A percentile compares a stretch with the other conserved stretches of the same genome.
Evolutionary conservation across 2,888 invertebrate species (phyloP).

Genomic region (Melanchra persicariae): DNA sequence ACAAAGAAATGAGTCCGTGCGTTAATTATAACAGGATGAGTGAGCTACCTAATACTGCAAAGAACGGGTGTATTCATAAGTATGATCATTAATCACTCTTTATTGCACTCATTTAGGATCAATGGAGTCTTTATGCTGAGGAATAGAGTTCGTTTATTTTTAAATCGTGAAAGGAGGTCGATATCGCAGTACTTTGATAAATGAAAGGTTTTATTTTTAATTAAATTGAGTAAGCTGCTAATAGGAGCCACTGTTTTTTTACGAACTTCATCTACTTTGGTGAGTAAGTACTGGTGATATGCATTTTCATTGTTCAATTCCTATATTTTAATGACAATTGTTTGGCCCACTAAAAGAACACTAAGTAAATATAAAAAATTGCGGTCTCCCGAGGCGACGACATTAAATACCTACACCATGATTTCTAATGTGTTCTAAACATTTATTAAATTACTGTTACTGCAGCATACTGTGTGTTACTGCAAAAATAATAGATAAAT

Average conservation of each 20-base stretch:
- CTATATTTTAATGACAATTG: no score
- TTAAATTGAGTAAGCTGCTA: constrained; percentile 30
- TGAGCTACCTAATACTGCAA: constrained; percentile 58
- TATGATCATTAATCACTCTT: constrained; percentile 81
- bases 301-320: background rate
- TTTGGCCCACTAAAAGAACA: no score
- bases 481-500: no score
- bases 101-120: constrained; percentile 82
- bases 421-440: no score
- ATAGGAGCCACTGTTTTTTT: background rate
- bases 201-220: constrained; percentile 61
- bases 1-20: constrained; percentile 49
- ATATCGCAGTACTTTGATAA: constrained; percentile 67
- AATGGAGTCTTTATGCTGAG: constrained; percentile 80
- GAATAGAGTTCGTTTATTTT: constrained; percentile 79
- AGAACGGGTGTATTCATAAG: constrained; percentile 75
- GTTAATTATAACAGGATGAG: constrained; percentile 67
- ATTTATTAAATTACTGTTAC: background rate
- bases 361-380: no score
- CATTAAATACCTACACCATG: no score
- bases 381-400: no score
- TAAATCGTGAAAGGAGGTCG: constrained; percentile 73
- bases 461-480: no score
- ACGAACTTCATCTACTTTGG: background rate
- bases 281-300: background rate